Evolutionary conservation across 2,113 vertebrate species (phyloP), one percentile per base, ranked within the genome.

Genomic region (Panthera tigris): DNA sequence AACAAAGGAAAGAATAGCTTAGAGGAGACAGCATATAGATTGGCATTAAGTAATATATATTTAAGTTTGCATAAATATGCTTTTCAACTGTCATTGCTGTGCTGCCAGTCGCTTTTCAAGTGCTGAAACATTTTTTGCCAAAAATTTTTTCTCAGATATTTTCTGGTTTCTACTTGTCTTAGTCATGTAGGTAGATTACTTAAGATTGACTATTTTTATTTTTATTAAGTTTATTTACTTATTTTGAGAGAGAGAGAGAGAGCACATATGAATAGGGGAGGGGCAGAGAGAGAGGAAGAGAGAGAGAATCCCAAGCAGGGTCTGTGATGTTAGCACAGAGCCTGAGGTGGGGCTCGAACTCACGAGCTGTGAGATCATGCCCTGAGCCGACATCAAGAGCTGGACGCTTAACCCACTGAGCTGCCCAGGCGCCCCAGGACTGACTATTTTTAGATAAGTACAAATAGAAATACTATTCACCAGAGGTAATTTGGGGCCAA

Each of bases 61-160:
- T 84, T 66, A 74, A 87, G 33, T 91, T 80, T 87, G 9, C 87
- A 88, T 39, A 78, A 33, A 85, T 68, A 76, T 68, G 89, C 29
- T 90, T 92, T 97, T 92, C 63, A 87, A 27, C 50, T 52, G 10
- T 29, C 78, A 80, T 79, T 95, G 36, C 65, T 87, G 10, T 91
- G 41, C 66, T 92, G 55, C 74, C 83, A 89, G 50, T 39, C 92
- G 73, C 12, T 93, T 78, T 92, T 79, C 29, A 96, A 94, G n/a
- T 29, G 39, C n/a, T 94, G 29, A 96, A 87, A 27, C 76, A 39
- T 41, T 94, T 79, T 94, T 71, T 36, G 57, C 83, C 74, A 89
- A 91, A 27, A 91, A 18, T 82, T 80, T 69, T 91, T 96, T 91
- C 66, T 85, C 57, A 94, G 15, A 33, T 52, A 71, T 93, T 97